These are phyloP conservation scores for Astyanax mexicanus DNA, from an alignment of 2,797 vertebrate species.

Conservation along the genomic window DNA sequence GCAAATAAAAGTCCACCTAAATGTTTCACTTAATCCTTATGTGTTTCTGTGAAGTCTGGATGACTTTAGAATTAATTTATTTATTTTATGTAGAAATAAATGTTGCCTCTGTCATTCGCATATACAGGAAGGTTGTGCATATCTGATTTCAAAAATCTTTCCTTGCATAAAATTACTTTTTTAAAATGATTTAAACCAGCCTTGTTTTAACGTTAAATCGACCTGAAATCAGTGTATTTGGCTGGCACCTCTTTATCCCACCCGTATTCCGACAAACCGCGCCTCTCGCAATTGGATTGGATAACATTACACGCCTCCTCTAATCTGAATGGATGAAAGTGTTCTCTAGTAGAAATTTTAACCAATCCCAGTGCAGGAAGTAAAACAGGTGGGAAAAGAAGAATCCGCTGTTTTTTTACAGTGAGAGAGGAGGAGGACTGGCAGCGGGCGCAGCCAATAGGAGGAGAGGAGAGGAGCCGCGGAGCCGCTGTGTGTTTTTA, in stretches of 20 bases:
- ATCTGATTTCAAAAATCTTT: neutral
- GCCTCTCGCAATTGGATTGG: neutral
- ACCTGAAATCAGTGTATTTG: too few species aligned
- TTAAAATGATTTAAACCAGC: too few species aligned
- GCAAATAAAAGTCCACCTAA: too few species aligned
- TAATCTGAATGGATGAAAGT: neutral
- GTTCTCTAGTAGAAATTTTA: neutral
- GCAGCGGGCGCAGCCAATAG: conserved; percentile 78
- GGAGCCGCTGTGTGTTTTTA: conserved; percentile 70
- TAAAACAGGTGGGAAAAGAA: neutral
- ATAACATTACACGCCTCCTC: neutral
- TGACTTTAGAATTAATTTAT: too few species aligned
- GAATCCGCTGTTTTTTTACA: conserved; percentile 18
- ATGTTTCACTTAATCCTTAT: too few species aligned
- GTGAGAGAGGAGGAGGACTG: conserved; percentile 17
- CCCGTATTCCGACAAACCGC: neutral
- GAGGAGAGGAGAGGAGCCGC: conserved; percentile 59
- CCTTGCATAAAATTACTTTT: too few species aligned
- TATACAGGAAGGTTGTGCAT: neutral
- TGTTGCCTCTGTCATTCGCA: too few species aligned
- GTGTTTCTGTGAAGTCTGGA: too few species aligned
- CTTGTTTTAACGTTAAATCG: too few species aligned
- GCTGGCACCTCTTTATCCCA: neutral
- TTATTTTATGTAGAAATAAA: too few species aligned
- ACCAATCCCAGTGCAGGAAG: neutral